Evolutionary conservation across 2,797 vertebrate species (phyloP).

Genomic region (Galagoides demidoff): DNA sequence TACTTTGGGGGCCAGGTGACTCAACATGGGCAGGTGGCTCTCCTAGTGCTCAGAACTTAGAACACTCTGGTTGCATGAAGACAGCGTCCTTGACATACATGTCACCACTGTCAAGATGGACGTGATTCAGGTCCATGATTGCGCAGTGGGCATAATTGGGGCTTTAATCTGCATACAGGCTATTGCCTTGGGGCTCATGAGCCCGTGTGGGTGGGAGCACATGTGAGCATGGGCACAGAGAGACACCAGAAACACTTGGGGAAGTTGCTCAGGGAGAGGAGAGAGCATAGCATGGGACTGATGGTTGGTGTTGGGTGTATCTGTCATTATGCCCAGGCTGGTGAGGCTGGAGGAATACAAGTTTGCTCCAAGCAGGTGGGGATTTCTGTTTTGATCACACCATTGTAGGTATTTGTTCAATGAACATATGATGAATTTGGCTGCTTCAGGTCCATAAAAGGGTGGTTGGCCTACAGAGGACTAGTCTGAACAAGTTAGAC

Average conservation of each 20-base stretch:
- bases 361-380: not conserved
- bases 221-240: not conserved
- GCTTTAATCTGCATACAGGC: not conserved
- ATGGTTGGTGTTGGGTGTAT: not conserved
- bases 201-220: not conserved
- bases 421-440: not conserved
- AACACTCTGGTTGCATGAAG: not conserved
- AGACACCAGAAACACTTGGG: not conserved
- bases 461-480: not conserved
- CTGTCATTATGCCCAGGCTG: not conserved
- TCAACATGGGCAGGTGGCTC: not conserved
- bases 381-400: not conserved
- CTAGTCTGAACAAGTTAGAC: not conserved
- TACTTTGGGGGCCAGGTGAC: not conserved
- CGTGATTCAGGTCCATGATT: not conserved
- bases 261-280: not conserved
- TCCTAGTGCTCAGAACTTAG: not conserved
- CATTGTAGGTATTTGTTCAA: not conserved
- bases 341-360: not conserved
- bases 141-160: not conserved
- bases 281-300: not conserved
- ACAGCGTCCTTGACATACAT: not conserved
- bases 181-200: not conserved
- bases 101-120: not conserved
- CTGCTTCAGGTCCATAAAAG: not conserved